Conservation (phyloP, 2,797 vertebrate genomes). For the Chaetodon trifasciatus region DNA sequence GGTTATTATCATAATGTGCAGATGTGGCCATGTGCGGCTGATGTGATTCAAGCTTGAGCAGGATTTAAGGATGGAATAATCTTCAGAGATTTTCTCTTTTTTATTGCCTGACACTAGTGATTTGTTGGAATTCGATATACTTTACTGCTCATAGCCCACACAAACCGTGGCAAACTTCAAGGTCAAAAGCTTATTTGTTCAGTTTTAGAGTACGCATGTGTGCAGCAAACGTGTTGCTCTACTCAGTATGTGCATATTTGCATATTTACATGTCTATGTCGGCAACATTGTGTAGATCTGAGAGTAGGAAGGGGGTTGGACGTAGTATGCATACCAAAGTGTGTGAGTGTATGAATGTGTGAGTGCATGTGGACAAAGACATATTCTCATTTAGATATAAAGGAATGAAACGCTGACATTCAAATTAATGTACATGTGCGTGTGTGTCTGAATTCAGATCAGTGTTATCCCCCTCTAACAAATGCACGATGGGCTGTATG, state of each 20-base stretch:
- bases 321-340: neutral
- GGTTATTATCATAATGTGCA: slow-evolving; percentile 45
- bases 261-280: neutral
- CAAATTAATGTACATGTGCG: neutral
- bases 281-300: neutral
- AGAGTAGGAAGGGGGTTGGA: neutral
- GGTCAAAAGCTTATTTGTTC: slow-evolving; percentile 44
- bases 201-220: neutral
- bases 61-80: slow-evolving; percentile 49
- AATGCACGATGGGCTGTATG: neutral
- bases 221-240: neutral
- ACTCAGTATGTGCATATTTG: neutral
- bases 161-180: slow-evolving; percentile 38
- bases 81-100: slow-evolving; percentile 31
- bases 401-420: neutral
- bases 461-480: neutral
- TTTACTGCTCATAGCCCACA: slow-evolving; percentile 22
- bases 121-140: slow-evolving; percentile 47
- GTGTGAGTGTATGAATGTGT: neutral
- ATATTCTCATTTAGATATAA: slow-evolving; percentile 1
- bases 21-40: slow-evolving; percentile 20
- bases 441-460: slow-evolving; percentile 6
- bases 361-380: neutral
- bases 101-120: slow-evolving; percentile 53
- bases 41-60: slow-evolving; percentile 37